Evolutionary conservation across 92 coral and sea anemone genomes (phyloP).

Genomic region (Phenganax marumi): DNA sequence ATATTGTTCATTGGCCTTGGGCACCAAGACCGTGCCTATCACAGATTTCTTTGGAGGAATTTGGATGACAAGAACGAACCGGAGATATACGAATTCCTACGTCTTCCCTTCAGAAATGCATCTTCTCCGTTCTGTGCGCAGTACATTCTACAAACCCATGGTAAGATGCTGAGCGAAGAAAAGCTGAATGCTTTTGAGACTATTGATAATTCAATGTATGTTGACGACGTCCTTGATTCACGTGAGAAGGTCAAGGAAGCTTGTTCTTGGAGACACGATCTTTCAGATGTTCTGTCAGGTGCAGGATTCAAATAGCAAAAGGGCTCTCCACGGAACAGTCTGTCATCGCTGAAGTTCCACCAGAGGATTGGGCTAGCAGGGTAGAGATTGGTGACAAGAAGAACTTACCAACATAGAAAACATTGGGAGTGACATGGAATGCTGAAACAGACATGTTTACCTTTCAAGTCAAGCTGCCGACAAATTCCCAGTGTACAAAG

Average conservation of each 20-base stretch:
- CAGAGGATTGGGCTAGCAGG: constrained; percentile 15
- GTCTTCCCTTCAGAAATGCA: constrained; percentile 46
- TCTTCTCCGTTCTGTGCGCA: constrained; percentile 55
- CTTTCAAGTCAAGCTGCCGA: constrained; percentile 38
- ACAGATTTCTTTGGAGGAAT: constrained; percentile 49
- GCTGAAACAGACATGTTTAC: constrained; percentile 43
- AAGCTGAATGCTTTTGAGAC: constrained; percentile 55
- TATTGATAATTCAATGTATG: constrained; percentile 56
- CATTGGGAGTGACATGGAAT: constrained; percentile 51
- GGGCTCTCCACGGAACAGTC: constrained; percentile 45
- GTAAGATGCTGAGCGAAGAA: background rate
- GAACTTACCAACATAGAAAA: constrained; percentile 28
- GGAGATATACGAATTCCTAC: constrained; percentile 26
- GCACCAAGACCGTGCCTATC: constrained; percentile 26
- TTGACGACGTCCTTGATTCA: constrained; percentile 61
- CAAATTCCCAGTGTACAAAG: constrained; percentile 38
- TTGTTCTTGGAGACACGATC: constrained; percentile 25
- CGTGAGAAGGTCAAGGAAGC: constrained; percentile 53
- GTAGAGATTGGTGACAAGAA: background rate
- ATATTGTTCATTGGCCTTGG: constrained; percentile 28
- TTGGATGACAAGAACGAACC: constrained; percentile 38
- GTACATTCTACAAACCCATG: constrained; percentile 45
- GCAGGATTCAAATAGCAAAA: constrained; percentile 49
- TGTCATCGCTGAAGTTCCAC: constrained; percentile 45
- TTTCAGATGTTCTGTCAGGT: constrained; percentile 38